Evolutionary conservation across 37 sponge, comb jelly and placozoan species (phyloP).

Genomic region (Agelas oroides): DNA sequence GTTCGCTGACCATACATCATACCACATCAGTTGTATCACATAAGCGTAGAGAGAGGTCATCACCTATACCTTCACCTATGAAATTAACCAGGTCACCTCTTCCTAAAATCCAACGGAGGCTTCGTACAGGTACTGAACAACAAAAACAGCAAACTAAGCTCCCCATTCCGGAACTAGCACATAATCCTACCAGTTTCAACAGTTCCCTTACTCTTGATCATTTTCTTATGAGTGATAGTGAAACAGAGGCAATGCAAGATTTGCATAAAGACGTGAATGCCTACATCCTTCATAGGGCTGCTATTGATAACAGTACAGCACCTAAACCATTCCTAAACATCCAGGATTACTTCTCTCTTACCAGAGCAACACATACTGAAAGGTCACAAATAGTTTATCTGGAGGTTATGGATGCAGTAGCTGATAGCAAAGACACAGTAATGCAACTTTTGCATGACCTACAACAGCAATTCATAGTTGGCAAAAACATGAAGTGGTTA

Average conservation of each 20-base stretch:
- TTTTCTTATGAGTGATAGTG: slow-evolving; percentile 1
- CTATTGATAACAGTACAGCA: no score
- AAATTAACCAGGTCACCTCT: slow-evolving; percentile 8
- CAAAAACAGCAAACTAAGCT: not conserved
- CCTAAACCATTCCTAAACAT: slow-evolving; percentile 5
- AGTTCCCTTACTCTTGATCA: not conserved
- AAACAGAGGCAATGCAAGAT: not conserved
- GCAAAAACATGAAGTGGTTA: not conserved
- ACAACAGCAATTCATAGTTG: not conserved
- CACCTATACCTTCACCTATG: slow-evolving; percentile 35
- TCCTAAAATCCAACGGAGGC: not conserved
- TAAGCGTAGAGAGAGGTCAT: slow-evolving; percentile 12
- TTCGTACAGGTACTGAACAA: slow-evolving; percentile 10
- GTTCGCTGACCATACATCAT: no score
- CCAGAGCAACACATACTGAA: slow-evolving; percentile 4
- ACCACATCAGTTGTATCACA: not conserved
- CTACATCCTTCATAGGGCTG: slow-evolving; percentile 1
- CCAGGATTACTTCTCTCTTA: slow-evolving; percentile 10
- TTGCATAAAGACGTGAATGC: slow-evolving; percentile 9
- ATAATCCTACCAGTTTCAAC: not conserved
- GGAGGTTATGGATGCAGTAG: slow-evolving; percentile 34
- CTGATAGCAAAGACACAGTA: slow-evolving; percentile 35
- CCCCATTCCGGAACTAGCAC: not conserved
- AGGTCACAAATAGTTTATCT: slow-evolving; percentile 6
- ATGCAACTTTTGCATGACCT: slow-evolving; percentile 10